phyloP scores from a whole-genome alignment of 2,113 vertebrate genomes.

The Salvelinus sp. region DNA sequence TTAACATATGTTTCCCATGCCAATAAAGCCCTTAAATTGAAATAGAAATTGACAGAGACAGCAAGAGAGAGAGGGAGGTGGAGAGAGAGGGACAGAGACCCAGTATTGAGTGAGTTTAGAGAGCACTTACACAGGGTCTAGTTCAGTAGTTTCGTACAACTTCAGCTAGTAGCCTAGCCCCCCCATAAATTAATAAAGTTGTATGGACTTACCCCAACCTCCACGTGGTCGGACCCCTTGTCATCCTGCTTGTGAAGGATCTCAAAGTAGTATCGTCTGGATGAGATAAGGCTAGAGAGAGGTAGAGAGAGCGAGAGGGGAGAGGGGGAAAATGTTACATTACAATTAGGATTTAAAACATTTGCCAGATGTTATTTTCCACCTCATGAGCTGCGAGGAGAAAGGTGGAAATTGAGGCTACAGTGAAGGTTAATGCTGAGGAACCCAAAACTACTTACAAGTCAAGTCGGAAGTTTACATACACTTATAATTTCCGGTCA shows the following conservation, averaged over 20 bases:
- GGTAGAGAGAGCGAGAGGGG: constrained; percentile 17
- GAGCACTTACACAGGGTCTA: neutral
- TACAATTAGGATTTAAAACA: neutral
- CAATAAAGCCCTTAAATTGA: no score
- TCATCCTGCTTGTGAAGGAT: constrained; percentile 97
- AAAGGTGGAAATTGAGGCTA: no score
- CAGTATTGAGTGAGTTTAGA: neutral
- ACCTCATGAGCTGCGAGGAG: no score
- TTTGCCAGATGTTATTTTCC: no score
- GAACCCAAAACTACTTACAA: no score
- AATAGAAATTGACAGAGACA: neutral
- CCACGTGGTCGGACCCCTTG: constrained; percentile 94
- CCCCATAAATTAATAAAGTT: neutral
- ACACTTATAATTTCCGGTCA: no score
- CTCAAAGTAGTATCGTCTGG: constrained; percentile 95
- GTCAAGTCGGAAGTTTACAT: no score
- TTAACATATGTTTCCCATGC: no score
- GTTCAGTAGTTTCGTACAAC: neutral
- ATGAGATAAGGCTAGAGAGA: constrained; percentile 84
- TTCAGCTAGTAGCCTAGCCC: neutral
- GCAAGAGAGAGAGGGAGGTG: constrained; percentile 4
- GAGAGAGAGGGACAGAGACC: neutral
- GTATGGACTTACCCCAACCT: constrained; percentile 91
- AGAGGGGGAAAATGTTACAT: neutral
- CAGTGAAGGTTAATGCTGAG: no score